phyloP scores from a whole-genome alignment of 1,140 invertebrate species.

The Philotrypesis tridentata region DNA sequence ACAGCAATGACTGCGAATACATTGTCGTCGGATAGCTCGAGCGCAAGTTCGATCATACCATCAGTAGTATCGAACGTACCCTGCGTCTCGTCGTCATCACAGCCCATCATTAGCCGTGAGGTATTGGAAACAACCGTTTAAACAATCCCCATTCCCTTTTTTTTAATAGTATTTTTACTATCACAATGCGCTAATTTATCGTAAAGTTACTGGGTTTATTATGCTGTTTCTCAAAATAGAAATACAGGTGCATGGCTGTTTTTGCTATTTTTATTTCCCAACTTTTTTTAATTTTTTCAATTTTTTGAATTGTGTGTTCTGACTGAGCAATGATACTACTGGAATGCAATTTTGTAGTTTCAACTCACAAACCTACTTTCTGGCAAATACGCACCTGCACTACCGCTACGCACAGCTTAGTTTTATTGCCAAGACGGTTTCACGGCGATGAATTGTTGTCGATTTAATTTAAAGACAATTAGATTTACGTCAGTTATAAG shows the following conservation, averaged over 20 bases:
- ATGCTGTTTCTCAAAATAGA: constrained; percentile 46
- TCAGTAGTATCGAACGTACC: constrained; percentile 63
- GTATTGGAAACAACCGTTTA: constrained; percentile 79
- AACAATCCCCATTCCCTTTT: constrained; percentile 41
- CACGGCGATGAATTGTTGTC: background rate
- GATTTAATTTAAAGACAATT: background rate
- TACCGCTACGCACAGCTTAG: constrained; percentile 60
- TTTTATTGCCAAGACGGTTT: constrained; percentile 26
- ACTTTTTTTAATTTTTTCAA: constrained; percentile 25
- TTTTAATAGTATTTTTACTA: constrained; percentile 32
- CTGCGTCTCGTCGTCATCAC: constrained; percentile 65
- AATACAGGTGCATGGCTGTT: constrained; percentile 66
- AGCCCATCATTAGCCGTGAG: constrained; percentile 75
- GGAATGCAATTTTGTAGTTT: constrained; percentile 42
- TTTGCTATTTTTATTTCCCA: constrained; percentile 54
- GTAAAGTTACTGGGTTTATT: constrained; percentile 21
- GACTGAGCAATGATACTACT: constrained; percentile 8
- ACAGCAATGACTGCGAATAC: constrained; percentile 58
- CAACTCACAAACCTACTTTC: constrained; percentile 31
- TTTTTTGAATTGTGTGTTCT: constrained; percentile 20
- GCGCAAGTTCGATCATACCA: constrained; percentile 60
- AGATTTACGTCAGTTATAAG: background rate
- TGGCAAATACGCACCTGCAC: constrained; percentile 54
- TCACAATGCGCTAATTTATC: constrained; percentile 50
- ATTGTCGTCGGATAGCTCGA: constrained; percentile 62